Evolutionary conservation across 2,113 vertebrate genomes (phyloP).

Genomic region (Elanus axillaris): DNA sequence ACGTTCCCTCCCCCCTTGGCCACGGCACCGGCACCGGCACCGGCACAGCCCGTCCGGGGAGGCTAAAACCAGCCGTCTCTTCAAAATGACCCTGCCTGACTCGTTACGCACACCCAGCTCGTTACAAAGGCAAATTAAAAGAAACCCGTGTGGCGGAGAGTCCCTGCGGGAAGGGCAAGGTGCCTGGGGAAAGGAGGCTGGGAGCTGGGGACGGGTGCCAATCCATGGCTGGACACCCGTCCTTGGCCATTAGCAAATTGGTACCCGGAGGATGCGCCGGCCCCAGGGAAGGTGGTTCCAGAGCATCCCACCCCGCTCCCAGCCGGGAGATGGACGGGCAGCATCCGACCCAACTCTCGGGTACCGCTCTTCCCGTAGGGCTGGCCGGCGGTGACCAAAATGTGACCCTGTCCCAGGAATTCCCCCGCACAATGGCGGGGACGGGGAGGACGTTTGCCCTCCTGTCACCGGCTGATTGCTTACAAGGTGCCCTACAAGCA

Average conservation of each 20-base stretch:
- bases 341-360: neutral
- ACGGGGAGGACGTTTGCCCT: constrained; percentile 67
- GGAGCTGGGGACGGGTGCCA: neutral
- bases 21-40: neutral
- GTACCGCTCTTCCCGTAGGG: neutral
- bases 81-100: neutral
- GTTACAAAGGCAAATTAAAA: neutral
- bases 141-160: neutral
- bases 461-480: constrained; percentile 80
- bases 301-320: neutral
- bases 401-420: constrained; percentile 81
- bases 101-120: neutral
- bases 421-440: constrained; percentile 71
- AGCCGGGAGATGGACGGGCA: neutral
- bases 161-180: neutral
- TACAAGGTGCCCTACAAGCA: constrained; percentile 90
- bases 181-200: neutral
- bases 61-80: neutral
- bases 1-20: accelerated
- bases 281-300: accelerated
- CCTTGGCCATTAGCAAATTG: accelerated
- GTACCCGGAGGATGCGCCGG: neutral
- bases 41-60: neutral
- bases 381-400: constrained; percentile 66
- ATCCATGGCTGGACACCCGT: accelerated